These are phyloP conservation scores for Penaeus japonicus DNA, from an alignment of 1,140 invertebrate species.

Conservation along the genomic window DNA sequence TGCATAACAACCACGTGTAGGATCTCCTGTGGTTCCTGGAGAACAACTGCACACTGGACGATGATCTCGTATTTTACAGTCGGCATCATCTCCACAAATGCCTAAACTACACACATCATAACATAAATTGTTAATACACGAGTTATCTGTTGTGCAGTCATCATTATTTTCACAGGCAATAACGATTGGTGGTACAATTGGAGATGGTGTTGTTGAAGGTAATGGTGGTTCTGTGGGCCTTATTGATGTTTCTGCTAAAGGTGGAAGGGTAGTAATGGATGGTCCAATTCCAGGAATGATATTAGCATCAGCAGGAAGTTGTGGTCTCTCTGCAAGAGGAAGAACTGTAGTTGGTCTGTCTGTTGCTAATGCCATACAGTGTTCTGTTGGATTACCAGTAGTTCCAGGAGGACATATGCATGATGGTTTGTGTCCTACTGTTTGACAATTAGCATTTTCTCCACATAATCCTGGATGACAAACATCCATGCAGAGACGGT, in stretches of 20 bases:
- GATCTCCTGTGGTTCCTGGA: conserved; percentile 75
- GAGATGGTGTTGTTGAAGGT: conserved; percentile 67
- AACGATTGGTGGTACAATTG: conserved; percentile 78
- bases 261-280: conserved; percentile 4
- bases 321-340: background rate
- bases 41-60: conserved; percentile 64
- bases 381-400: conserved; percentile 66
- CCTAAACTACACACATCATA: conserved; percentile 62
- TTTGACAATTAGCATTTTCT: conserved; percentile 61
- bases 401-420: conserved; percentile 62
- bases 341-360: conserved; percentile 1
- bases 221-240: background rate
- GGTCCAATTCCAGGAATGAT: conserved; percentile 2
- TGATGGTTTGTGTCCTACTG: conserved; percentile 59
- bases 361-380: conserved; percentile 44
- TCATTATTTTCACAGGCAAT: conserved; percentile 58
- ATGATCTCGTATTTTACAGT: conserved; percentile 73
- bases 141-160: conserved; percentile 50
- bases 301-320: background rate
- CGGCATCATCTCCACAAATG: conserved; percentile 61
- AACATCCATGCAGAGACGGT: conserved; percentile 86
- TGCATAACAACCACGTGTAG: conserved; percentile 48
- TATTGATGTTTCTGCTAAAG: background rate
- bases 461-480: conserved; percentile 68
- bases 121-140: conserved; percentile 51